Evolutionary conservation across 2,888 invertebrate genomes (phyloP), one percentile per base, ranked within the genome.

Genomic region (Campaea margaritaria): DNA sequence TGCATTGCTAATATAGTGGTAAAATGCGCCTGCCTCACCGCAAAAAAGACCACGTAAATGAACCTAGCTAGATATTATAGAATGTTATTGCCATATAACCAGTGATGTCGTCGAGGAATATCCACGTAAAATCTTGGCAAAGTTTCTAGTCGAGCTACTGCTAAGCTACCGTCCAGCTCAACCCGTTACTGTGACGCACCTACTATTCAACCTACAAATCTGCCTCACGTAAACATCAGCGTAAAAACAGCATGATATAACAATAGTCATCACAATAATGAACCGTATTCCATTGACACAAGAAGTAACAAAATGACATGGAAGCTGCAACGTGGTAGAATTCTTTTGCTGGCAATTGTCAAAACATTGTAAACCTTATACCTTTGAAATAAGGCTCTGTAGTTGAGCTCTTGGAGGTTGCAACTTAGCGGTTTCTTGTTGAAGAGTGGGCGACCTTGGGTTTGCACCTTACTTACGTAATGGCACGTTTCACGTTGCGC

Each of bases 371-470:
- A 39, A 45, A 65, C 62, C 47, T 57, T 69, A 59, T 59, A 21
- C 34, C 58, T 63, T 43, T 46, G 64, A 13, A n/a, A 60, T 73
- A 75, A 67, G 62, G 70, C 48, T 44, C 10, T 9, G 21, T 9
- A 34, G 44, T 64, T 49, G 8, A 14, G 4, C 13, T 14, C 11
- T 16, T 50, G 42, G 58, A 64, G 48, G 41, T 45, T 65, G 65
- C 61, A 62, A 65, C 58, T 47, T 61, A 62, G 62, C 50, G 36
- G 61, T 51, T 71, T 70, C 69, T 52, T 55, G 56, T 36, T 39
- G 55, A 53, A 39, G 65, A 55, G 73, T 72, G 69, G 75, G 52
- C 70, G 81, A 80, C 81, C 81, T 81, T 81, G 79, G 65, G 56
- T 68, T 58, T 51, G 64, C 62, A 59, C 60, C 51, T 56, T 61